Evolutionary conservation across 2,888 invertebrate genomes (phyloP), one percentile per base, ranked within the genome.

Genomic region (Hemithea aestivaria): DNA sequence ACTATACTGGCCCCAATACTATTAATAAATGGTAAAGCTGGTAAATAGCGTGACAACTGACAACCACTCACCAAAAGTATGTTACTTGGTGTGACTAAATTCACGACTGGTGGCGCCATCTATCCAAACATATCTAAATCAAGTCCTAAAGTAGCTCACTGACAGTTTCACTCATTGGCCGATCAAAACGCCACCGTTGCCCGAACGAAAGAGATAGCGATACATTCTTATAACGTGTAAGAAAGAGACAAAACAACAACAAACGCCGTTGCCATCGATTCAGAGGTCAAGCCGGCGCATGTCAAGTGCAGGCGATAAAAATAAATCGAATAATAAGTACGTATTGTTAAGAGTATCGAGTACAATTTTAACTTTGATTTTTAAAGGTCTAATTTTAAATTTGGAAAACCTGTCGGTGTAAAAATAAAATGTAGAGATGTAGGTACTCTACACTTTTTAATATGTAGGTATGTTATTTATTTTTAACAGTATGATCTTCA

Each of bases 241-340:
- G 64, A 81, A 33, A 20, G 72, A 59, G 73, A 81, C 26, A 57
- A 57, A 76, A 77, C 74, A 84, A 82, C 60, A 87, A 85, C 85
- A 85, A 77, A 73, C 61, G 48, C 48, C 36, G 66, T 63, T 62
- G 53, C 64, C 80, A 87, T 87, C 84, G 85, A 87, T 87, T 85
- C 70, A 66, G 72, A 74, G 78, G 75, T 76, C 75, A 74, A 56
- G 5, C 16, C 53, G 45, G 61, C 78, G 84, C 85, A 85, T 82
- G 83, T 73, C 83, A 79, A 77, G 66, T 75, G 66, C 66, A 70
- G 58, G 63, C 50, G 68, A 68, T 73, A 71, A 71, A 68, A 66
- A 70, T 66, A 69, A 68, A 70, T 61, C 56, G 55, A 53, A 35
- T 50, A 43, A 27, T 37, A 26, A 16, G 7, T 30, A 29, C 31